Percentiles rank a stretch among this genome's conserved stretches.
Evolutionary conservation across 2,888 invertebrate genomes (phyloP).

Genomic region (Rhodophaea formosa): DNA sequence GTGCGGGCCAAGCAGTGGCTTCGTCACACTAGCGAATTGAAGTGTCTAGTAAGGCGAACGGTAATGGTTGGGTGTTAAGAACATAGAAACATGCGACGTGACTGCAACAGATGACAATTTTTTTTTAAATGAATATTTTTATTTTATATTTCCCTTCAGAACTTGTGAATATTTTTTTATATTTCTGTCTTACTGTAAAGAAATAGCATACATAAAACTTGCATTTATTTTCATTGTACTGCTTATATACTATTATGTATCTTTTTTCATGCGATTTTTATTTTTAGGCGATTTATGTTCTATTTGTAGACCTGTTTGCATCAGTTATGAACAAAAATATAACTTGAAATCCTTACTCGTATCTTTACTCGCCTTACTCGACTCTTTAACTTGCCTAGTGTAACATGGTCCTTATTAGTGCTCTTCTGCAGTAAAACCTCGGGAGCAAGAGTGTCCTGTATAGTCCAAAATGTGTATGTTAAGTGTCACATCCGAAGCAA

Average conservation of each 20-base stretch:
- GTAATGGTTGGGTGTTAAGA: too few species aligned
- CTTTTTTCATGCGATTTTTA: too few species aligned
- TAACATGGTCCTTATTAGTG: background rate
- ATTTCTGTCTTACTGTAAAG: too few species aligned
- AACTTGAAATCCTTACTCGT: background rate
- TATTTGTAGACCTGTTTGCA: background rate
- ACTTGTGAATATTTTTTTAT: too few species aligned
- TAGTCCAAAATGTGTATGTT: background rate
- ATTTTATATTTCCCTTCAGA: too few species aligned
- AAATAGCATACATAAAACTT: too few species aligned
- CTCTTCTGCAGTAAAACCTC: background rate
- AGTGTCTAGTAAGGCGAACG: background rate
- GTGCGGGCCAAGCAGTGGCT: background rate
- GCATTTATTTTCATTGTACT: too few species aligned
- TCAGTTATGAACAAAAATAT: background rate
- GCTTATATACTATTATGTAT: too few species aligned
- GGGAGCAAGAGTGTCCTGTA: background rate
- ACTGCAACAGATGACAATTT: too few species aligned
- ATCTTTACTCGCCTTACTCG: conserved; percentile 19
- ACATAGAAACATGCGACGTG: too few species aligned
- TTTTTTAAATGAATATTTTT: too few species aligned
- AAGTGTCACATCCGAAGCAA: background rate
- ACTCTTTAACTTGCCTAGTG: background rate
- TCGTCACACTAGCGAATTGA: background rate
- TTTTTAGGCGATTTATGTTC: too few species aligned